These are phyloP conservation scores for Guaruba guarouba DNA, from an alignment of 2,113 vertebrate species.

Conservation along the genomic window DNA sequence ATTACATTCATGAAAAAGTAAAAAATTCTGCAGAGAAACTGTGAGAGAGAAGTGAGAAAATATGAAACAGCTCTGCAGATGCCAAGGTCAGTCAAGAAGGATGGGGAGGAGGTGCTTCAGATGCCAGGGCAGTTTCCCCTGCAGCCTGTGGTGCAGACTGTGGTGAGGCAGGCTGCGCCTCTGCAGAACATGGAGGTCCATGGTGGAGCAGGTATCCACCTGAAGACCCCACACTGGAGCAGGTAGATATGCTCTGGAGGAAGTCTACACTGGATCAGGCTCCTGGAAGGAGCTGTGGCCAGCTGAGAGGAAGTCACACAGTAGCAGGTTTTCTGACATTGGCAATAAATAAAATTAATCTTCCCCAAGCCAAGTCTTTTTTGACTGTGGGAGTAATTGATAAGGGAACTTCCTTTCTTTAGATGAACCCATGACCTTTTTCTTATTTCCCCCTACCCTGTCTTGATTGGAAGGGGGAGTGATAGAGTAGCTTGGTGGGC, in stretches of 20 bases:
- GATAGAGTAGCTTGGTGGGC: neutral
- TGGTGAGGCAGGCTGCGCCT: neutral
- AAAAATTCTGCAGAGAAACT: neutral
- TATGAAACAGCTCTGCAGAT: neutral
- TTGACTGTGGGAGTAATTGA: neutral
- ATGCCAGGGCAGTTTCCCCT: neutral
- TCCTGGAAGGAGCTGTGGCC: neutral
- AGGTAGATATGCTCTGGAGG: neutral
- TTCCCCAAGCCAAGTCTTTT: neutral
- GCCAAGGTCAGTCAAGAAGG: neutral
- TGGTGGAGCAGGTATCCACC: neutral
- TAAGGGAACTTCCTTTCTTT: neutral
- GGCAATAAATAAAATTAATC: neutral
- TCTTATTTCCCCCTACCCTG: neutral
- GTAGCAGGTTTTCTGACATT: neutral
- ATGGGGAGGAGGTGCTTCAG: neutral
- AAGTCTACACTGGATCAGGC: neutral
- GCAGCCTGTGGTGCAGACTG: neutral
- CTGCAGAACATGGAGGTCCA: neutral
- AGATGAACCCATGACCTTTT: neutral
- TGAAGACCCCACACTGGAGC: neutral
- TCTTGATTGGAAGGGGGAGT: no score
- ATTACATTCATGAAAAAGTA: neutral
- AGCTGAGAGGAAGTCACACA: fast-evolving
- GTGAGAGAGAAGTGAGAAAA: neutral